Percentiles rank a stretch among this genome's conserved stretches.
Conservation (phyloP, 2,888 invertebrate genomes). For the Lepidocyrtoides sp. region DNA sequence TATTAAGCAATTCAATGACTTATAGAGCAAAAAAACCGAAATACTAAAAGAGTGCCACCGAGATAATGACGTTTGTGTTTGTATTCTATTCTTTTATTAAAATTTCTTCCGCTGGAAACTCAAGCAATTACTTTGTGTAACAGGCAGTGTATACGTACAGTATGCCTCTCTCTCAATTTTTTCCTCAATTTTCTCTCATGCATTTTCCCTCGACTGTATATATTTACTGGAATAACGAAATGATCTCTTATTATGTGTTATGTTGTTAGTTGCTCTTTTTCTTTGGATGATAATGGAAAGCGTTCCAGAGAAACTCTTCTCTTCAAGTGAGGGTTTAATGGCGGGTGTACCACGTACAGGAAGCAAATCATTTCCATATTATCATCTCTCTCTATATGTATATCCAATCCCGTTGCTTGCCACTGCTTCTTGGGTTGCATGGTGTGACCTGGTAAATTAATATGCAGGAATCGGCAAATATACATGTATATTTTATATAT, state of each 20-base stretch:
- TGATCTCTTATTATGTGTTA: conserved; percentile 45
- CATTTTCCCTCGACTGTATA: neutral
- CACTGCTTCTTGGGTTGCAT: neutral
- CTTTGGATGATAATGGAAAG: conserved; percentile 52
- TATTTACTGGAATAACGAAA: conserved; percentile 31
- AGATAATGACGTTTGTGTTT: conserved; percentile 48
- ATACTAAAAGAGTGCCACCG: conserved; percentile 17
- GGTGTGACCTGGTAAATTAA: conserved; percentile 75
- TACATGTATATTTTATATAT: conserved; percentile 30
- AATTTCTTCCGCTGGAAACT: conserved; percentile 50
- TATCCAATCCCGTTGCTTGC: neutral
- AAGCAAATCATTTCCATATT: conserved; percentile 74
- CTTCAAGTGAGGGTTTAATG: conserved; percentile 77
- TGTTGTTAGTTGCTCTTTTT: conserved; percentile 73
- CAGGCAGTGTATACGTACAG: conserved; percentile 2
- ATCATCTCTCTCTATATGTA: conserved; percentile 58
- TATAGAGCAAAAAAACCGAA: neutral
- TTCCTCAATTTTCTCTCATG: conserved; percentile 25
- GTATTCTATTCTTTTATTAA: conserved; percentile 50
- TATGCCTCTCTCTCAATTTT: conserved; percentile 40
- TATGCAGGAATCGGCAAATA: conserved; percentile 61
- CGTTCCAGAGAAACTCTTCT: conserved; percentile 56
- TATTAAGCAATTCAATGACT: conserved; percentile 22
- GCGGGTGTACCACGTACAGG: conserved; percentile 72
- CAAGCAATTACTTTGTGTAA: conserved; percentile 54